phyloP scores from a whole-genome alignment of 2,888 invertebrate species.

The Oconnorella tubifera region DNA sequence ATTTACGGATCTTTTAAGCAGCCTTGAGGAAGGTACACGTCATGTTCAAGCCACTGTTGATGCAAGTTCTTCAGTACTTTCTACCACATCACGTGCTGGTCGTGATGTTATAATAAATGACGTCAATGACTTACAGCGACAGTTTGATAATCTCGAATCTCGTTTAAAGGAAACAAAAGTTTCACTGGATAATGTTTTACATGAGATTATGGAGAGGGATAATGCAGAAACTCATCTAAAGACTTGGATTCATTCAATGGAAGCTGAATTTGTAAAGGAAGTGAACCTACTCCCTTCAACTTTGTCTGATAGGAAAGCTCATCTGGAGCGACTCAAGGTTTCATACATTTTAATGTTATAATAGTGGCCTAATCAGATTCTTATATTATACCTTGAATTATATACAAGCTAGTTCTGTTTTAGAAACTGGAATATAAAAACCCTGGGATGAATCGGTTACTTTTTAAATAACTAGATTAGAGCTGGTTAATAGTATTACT shows the following conservation, averaged over 20 bases:
- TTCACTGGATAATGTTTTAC: conserved; percentile 77
- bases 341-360: too few species aligned
- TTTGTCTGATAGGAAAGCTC: conserved; percentile 30
- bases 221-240: conserved; percentile 75
- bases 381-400: too few species aligned
- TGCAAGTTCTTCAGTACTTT: conserved; percentile 56
- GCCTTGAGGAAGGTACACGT: conserved; percentile 41
- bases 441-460: too few species aligned
- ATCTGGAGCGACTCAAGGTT: conserved; percentile 43
- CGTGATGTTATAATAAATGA: conserved; percentile 81
- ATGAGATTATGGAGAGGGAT: conserved; percentile 91
- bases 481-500: too few species aligned
- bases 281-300: conserved; percentile 62
- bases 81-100: conserved; percentile 86
- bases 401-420: too few species aligned
- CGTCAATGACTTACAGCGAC: conserved; percentile 71
- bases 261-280: conserved; percentile 74
- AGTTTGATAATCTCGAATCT: conserved; percentile 82
- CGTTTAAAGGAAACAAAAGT: conserved; percentile 68
- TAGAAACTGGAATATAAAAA: too few species aligned
- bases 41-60: conserved; percentile 45
- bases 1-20: conserved; percentile 58
- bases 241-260: conserved; percentile 73
- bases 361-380: too few species aligned
- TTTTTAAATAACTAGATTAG: too few species aligned